Conservation (phyloP, 2,113 vertebrate genomes). For the Xenopus borealis region DNA sequence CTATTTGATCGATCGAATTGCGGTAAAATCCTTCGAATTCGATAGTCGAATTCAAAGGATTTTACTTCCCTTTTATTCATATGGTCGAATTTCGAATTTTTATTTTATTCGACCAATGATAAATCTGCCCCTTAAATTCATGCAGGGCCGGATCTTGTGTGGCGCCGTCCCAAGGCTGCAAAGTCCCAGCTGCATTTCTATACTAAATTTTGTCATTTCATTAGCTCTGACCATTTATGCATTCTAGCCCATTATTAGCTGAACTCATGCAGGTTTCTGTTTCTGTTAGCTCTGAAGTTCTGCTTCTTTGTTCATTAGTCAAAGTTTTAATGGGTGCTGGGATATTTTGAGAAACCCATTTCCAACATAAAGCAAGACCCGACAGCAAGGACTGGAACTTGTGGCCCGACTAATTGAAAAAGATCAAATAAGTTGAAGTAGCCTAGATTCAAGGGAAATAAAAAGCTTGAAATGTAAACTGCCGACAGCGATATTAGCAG, state of each 20-base stretch:
- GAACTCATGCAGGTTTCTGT: background rate
- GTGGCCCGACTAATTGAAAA: background rate
- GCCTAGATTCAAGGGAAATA: constrained; percentile 47
- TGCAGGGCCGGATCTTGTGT: too few relatives aligned
- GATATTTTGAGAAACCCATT: constrained; percentile 1
- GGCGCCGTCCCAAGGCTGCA: too few relatives aligned
- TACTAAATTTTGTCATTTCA: constrained; percentile 8
- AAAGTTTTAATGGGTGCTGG: constrained; percentile 11
- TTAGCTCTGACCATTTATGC: constrained; percentile 1
- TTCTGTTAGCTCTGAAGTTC: background rate
- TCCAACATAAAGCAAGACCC: constrained; percentile 19
- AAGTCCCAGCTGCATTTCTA: too few relatives aligned
- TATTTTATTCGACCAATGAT: too few relatives aligned
- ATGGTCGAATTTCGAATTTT: too few relatives aligned
- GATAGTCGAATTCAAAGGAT: too few relatives aligned
- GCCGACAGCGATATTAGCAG: constrained; percentile 50
- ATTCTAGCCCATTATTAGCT: background rate
- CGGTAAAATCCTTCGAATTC: too few relatives aligned
- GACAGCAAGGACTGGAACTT: constrained; percentile 9
- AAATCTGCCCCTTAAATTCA: too few relatives aligned
- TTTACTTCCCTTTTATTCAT: too few relatives aligned
- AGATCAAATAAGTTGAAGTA: constrained; percentile 44
- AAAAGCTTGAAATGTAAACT: constrained; percentile 49
- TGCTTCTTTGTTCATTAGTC: constrained; percentile 2
- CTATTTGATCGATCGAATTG: too few relatives aligned